phyloP scores from a whole-genome alignment of 2,113 vertebrate genomes.

The Hemibagrus wyckioides region DNA sequence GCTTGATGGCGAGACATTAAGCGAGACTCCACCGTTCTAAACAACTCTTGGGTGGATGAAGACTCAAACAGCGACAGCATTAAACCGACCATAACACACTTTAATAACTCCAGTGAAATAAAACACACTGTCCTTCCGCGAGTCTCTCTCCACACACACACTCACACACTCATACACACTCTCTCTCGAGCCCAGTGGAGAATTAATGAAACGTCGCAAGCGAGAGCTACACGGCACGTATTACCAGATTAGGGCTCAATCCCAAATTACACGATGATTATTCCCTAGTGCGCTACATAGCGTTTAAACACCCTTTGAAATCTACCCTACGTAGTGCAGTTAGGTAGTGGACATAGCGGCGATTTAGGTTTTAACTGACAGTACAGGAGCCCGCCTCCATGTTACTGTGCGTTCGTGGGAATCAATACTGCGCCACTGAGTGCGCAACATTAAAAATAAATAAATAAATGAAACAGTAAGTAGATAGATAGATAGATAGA shows the following conservation, averaged over 20 bases:
- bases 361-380: not conserved
- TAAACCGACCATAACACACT: not conserved
- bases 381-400: not conserved
- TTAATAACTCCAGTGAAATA: not conserved
- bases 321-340: not conserved
- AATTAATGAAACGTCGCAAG: not conserved
- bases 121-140: not conserved
- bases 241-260: not conserved
- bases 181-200: not conserved
- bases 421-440: not conserved
- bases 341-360: not conserved
- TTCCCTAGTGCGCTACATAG: not conserved
- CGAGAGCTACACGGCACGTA: not conserved
- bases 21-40: not conserved
- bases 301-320: no score
- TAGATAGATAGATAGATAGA: no score
- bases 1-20: not conserved
- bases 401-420: not conserved
- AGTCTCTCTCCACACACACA: not conserved
- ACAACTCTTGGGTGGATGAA: not conserved
- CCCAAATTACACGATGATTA: not conserved
- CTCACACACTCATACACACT: no score
- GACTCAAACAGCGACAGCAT: not conserved
- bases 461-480: not conserved
- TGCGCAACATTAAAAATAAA: not conserved